A percentile compares a stretch with the other conserved stretches of the same genome.
Conservation (phyloP, 2,888 invertebrate species). For the Mesorhabditis sp. region DNA sequence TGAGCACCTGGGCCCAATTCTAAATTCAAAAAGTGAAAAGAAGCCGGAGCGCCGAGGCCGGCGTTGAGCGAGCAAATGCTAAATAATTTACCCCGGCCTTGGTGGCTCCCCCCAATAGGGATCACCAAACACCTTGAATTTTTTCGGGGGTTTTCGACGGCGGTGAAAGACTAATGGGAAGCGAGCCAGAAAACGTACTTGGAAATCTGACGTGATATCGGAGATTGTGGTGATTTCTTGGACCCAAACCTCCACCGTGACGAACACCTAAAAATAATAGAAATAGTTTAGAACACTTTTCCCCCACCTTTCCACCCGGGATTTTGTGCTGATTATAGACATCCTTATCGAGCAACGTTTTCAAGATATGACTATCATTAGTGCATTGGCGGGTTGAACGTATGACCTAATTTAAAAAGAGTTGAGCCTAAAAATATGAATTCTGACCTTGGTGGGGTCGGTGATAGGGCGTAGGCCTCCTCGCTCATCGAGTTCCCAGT, state of each 20-base stretch:
- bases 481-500: constrained; percentile 55
- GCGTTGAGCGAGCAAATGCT: too few relatives aligned
- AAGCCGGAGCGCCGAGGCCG: too few relatives aligned
- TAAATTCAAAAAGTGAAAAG: too few relatives aligned
- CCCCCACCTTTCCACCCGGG: constrained; percentile 48
- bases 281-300: constrained; percentile 3
- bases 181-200: constrained; percentile 21
- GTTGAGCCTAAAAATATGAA: neutral
- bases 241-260: constrained; percentile 56
- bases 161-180: neutral
- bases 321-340: constrained; percentile 56
- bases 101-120: too few relatives aligned
- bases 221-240: constrained; percentile 57
- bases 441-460: constrained; percentile 30
- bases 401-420: constrained; percentile 21
- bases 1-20: too few relatives aligned
- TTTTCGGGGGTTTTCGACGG: too few relatives aligned
- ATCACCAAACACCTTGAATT: too few relatives aligned
- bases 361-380: constrained; percentile 52
- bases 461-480: constrained; percentile 47
- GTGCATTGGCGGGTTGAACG: constrained; percentile 38
- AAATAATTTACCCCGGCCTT: too few relatives aligned
- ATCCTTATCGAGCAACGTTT: constrained; percentile 26
- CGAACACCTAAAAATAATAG: constrained; percentile 34
- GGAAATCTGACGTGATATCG: constrained; percentile 56